Evolutionary conservation across 53 echinoderm and acorn worm genomes (phyloP), one percentile per base, ranked within the genome.

Genomic region (Mesocentrotus franciscanus): DNA sequence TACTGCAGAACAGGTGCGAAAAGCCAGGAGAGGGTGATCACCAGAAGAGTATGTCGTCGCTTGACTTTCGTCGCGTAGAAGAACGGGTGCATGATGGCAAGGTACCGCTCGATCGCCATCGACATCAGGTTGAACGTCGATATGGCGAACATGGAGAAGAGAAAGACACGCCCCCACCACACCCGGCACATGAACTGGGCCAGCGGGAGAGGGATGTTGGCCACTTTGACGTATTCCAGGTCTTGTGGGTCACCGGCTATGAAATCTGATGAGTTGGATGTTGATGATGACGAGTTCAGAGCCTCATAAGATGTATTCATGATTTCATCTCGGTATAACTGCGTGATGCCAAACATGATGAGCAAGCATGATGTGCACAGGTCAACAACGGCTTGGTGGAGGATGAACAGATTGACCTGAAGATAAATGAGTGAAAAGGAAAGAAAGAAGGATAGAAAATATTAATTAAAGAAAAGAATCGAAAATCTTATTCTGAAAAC

Each of bases 131-230:
- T 98, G 94, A 95, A 98, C 29, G 98, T 97, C 33, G 98, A 98
- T 15, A 97, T 97, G n/a, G 96, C 97, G 78, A 98, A 98, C 71
- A 96, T 97, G 61, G 96, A 94, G 89, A 97, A 98, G 56, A 98
- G 95, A 55, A 96, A 93, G n/a, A 98, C 97, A 11, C 98, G 95
- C 8, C 96, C 94, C 97, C 97, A 97, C 98, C 98, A 98, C 35
- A 98, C 90, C 10, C 97, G 95, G 93, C 98, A 98, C 85, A 98
- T 93, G 90, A 97, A 97, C 84, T 97, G 95, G 12, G 96, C 97
- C 3, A 93, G 36, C 15, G 94, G 59, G 36, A 85, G 33, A 83
- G 95, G 56, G 66, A 85, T 66, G 55, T 94, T 66, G 27, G 71
- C 87, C 4, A 85, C 68, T 36, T 96, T 92, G 9, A 39, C 75